Base-by-base conservation (phyloP, 2,888 invertebrate species). In the Tinea trinotella region DNA sequence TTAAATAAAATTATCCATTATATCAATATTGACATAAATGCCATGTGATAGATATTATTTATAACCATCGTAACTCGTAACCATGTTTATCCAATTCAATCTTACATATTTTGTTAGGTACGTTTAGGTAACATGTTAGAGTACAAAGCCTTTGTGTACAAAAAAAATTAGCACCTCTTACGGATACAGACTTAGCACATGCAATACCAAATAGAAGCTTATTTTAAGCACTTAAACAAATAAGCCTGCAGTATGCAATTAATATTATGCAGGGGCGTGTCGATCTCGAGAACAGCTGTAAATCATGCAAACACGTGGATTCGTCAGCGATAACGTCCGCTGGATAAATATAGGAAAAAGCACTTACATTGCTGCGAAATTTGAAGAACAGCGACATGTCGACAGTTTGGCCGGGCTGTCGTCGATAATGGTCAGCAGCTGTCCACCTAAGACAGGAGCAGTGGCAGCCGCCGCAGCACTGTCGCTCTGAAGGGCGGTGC, bases 371-470 rank as follows among this genome's bases (percentile, higher is more conserved):
- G 71, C 76, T 84, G 69, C 86, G 69, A 74, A 87, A 85, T 72
- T 86, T 87, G 79, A 87, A 87, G 74, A 87, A 87, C 64, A 84
- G 75, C 69, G 86, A 86, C 86, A 87, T 87, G 66, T 59, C 56
- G 57, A 15, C 40, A 40, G 15, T 40, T 40, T 30, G 30, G 30
- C 30, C 30, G 30, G 30, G 30, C 30, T 30, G 30, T 30, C 30
- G 30, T 30, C 30, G 30, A 10, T 30, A 10, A n/a, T n/a, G 15
- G 13, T 40, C 40, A 4, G 56, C 49, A 56, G 56, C 56, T 54
- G 56, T 57, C 53, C 58, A 56, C 61, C 58, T 59, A 62, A 63
- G 58, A 53, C 56, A 58, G 54, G 56, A 59, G 57, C 57, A 56
- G 58, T 57, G 54, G 55, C 30, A 30, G 53, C 53, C 46, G 49